Conservation (phyloP, 2,888 invertebrate genomes). For the Andrena trimmerana region DNA sequence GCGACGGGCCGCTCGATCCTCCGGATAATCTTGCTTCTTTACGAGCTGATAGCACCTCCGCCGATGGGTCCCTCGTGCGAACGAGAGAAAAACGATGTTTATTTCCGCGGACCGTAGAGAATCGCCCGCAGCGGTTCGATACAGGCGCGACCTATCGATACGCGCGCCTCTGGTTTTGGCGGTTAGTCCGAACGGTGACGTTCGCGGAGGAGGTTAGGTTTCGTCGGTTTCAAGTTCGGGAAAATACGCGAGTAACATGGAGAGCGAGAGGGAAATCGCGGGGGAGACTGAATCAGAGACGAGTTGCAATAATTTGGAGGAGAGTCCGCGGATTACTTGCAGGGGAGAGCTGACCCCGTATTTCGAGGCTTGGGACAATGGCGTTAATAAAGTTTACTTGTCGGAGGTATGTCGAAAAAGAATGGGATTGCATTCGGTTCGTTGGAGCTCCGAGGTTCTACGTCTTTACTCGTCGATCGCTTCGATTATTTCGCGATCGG, state of each 20-base stretch:
- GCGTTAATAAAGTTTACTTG: slow-evolving; percentile 49
- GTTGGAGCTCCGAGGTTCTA: neutral
- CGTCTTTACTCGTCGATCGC: neutral
- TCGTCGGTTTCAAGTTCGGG: neutral
- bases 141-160: slow-evolving; percentile 42
- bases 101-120: no score
- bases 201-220: slow-evolving; percentile 32
- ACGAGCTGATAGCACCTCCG: neutral
- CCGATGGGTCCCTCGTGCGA: neutral
- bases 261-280: neutral
- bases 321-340: slow-evolving; percentile 16
- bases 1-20: neutral
- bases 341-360: slow-evolving; percentile 41
- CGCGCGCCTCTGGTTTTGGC: slow-evolving; percentile 40
- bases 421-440: neutral
- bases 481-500: neutral
- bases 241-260: slow-evolving; percentile 4
- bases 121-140: slow-evolving; percentile 16
- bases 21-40: neutral
- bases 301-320: neutral
- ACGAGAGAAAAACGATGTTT: slow-evolving; percentile 1
- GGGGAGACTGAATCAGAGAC: neutral
- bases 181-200: slow-evolving; percentile 44
- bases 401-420: slow-evolving; percentile 47
- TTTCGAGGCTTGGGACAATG: slow-evolving; percentile 56